Conservation (phyloP, 2,888 invertebrate genomes). For the Nomada fucata region DNA sequence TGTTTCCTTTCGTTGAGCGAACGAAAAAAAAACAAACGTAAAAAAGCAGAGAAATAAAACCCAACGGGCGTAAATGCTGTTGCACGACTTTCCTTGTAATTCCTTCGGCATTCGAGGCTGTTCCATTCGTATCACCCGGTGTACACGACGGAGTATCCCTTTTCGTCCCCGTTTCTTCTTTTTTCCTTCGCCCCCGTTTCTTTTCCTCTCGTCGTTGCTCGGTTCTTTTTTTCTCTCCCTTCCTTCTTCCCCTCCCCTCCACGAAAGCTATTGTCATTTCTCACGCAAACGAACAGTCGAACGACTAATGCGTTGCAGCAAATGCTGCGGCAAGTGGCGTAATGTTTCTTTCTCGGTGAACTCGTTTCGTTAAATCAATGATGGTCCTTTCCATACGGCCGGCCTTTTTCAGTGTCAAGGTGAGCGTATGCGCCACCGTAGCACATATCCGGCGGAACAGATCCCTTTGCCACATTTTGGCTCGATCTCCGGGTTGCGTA, state of each 20-base stretch:
- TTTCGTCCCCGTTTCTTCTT: too few relatives aligned
- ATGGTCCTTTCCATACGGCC: slow-evolving; percentile 51
- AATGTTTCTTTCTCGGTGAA: slow-evolving; percentile 52
- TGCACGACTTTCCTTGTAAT: too few relatives aligned
- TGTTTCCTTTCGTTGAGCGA: background rate
- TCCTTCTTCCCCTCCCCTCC: too few relatives aligned
- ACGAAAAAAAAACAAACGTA: too few relatives aligned
- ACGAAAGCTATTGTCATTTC: background rate
- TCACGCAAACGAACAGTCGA: slow-evolving; percentile 38
- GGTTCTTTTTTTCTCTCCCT: background rate
- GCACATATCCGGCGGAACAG: slow-evolving; percentile 25
- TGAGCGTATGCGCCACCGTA: slow-evolving; percentile 48
- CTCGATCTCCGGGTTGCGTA: slow-evolving; percentile 48
- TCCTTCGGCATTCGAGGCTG: too few relatives aligned
- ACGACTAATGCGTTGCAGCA: slow-evolving; percentile 67
- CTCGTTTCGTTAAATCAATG: slow-evolving; percentile 70
- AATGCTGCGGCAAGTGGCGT: slow-evolving; percentile 67
- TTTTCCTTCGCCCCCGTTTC: too few relatives aligned
- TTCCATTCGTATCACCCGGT: background rate
- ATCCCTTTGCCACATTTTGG: slow-evolving; percentile 47
- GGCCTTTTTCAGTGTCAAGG: slow-evolving; percentile 71
- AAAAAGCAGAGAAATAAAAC: background rate
- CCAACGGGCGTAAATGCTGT: too few relatives aligned
- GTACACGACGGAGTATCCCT: too few relatives aligned
- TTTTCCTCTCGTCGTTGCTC: background rate